Evolutionary conservation across 2,888 invertebrate genomes (phyloP).

Genomic region (Ernsta delagoae): DNA sequence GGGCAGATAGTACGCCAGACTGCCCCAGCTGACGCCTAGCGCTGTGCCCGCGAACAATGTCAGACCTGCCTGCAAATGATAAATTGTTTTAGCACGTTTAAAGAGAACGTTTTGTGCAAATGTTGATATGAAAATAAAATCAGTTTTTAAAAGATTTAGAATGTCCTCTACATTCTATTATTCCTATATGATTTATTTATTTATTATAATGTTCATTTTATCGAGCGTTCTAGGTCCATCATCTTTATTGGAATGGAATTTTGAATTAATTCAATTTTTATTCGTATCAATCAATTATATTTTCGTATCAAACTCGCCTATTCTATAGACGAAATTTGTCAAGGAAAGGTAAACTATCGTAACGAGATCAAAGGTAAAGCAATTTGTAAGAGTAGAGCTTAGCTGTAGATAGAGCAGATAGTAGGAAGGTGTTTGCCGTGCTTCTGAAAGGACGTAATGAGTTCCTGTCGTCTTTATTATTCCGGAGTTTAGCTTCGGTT

Average conservation of each 20-base stretch:
- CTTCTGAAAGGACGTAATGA: slow-evolving; percentile 25
- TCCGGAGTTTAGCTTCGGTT: slow-evolving; percentile 17
- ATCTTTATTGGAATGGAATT: too few species aligned
- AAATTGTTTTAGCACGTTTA: slow-evolving; percentile 4
- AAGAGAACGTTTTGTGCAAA: not conserved
- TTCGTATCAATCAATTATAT: not conserved
- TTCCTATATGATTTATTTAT: too few species aligned
- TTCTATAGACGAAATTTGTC: not conserved
- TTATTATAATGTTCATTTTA: too few species aligned
- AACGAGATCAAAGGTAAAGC: slow-evolving; percentile 23
- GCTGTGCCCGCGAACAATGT: slow-evolving; percentile 64
- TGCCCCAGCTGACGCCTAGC: slow-evolving; percentile 68
- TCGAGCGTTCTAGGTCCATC: too few species aligned
- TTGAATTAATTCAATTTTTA: too few species aligned
- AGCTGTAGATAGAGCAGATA: slow-evolving; percentile 11
- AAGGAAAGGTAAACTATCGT: slow-evolving; percentile 12
- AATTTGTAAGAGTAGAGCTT: slow-evolving; percentile 22
- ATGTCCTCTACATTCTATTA: too few species aligned
- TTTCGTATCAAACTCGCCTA: not conserved
- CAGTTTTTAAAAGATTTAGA: too few species aligned
- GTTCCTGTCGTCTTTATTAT: slow-evolving; percentile 25
- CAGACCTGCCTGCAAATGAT: slow-evolving; percentile 62
- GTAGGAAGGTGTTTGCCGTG: slow-evolving; percentile 24
- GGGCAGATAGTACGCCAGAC: slow-evolving; percentile 63
- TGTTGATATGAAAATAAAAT: not conserved